These are phyloP conservation scores for Herminia tarsipennalis DNA, from an alignment of 2,888 invertebrate genomes.

Conservation along the genomic window DNA sequence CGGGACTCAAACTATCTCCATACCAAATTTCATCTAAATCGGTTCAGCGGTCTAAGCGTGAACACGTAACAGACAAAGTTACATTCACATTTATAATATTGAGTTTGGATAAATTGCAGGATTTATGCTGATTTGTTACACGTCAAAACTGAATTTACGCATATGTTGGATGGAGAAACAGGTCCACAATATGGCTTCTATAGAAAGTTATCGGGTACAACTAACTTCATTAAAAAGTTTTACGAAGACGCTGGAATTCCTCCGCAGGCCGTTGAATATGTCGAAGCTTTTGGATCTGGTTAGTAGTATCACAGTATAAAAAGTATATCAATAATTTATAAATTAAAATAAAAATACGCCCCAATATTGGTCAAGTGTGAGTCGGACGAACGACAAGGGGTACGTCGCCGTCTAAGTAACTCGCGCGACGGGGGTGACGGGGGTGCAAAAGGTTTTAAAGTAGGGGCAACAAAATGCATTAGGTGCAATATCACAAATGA, in stretches of 20 bases:
- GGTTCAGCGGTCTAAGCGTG: too few species aligned
- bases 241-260: constrained; percentile 87
- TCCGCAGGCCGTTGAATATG: constrained; percentile 88
- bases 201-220: constrained; percentile 11
- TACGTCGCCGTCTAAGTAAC: too few species aligned
- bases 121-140: constrained; percentile 88
- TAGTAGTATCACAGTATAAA: constrained; percentile 6
- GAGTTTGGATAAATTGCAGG: too few species aligned
- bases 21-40: too few species aligned
- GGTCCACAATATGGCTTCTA: constrained; percentile 60
- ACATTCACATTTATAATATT: too few species aligned
- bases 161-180: constrained; percentile 73
- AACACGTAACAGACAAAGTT: too few species aligned
- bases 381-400: too few species aligned
- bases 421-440: too few species aligned
- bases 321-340: background rate
- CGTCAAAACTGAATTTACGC: constrained; percentile 88
- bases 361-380: too few species aligned
- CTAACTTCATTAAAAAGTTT: constrained; percentile 70
- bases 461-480: background rate
- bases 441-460: too few species aligned
- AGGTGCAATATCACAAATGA: background rate
- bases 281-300: constrained; percentile 94
- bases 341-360: background rate
- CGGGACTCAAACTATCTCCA: too few species aligned